phyloP scores from a whole-genome alignment of 1,140 invertebrate genomes.

The Musca domestica region DNA sequence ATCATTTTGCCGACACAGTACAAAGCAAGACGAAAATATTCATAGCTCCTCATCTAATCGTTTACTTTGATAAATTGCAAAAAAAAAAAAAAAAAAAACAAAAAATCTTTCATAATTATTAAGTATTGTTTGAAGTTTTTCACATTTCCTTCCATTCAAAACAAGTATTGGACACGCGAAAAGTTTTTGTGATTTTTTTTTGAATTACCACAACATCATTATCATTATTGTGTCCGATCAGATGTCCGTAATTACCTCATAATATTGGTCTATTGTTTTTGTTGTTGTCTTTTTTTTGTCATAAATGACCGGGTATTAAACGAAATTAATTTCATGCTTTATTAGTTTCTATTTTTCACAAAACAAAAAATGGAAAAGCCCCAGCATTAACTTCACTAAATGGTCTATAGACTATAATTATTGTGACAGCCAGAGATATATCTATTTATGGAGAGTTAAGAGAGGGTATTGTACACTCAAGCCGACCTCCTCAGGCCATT shows the following conservation, averaged over 20 bases:
- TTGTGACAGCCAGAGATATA: no score
- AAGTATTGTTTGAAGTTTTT: slow-evolving; percentile 1
- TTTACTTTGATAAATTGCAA: slow-evolving; percentile 11
- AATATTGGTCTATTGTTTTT: slow-evolving; percentile 16
- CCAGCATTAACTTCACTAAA: no score
- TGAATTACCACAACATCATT: not conserved
- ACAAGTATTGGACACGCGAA: slow-evolving; percentile 9
- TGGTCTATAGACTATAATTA: no score
- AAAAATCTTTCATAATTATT: slow-evolving; percentile 5
- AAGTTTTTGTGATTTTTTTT: not conserved
- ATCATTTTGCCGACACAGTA: no score
- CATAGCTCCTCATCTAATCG: no score
- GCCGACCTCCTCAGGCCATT: no score
- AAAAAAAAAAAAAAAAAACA: slow-evolving; percentile 9
- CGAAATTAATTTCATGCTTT: slow-evolving; percentile 21
- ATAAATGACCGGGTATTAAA: slow-evolving; percentile 3
- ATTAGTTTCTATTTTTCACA: slow-evolving; percentile 6
- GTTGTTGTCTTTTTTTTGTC: not conserved
- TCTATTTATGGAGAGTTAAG: no score
- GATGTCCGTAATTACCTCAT: slow-evolving; percentile 5
- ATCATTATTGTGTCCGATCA: not conserved
- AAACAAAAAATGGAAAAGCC: no score
- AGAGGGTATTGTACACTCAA: no score
- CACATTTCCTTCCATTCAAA: slow-evolving; percentile 4
- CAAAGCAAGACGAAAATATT: no score